Evolutionary conservation across 2,797 vertebrate species (phyloP), one percentile per base, ranked within the genome.

Genomic region (Chiloscyllium punctatum): DNA sequence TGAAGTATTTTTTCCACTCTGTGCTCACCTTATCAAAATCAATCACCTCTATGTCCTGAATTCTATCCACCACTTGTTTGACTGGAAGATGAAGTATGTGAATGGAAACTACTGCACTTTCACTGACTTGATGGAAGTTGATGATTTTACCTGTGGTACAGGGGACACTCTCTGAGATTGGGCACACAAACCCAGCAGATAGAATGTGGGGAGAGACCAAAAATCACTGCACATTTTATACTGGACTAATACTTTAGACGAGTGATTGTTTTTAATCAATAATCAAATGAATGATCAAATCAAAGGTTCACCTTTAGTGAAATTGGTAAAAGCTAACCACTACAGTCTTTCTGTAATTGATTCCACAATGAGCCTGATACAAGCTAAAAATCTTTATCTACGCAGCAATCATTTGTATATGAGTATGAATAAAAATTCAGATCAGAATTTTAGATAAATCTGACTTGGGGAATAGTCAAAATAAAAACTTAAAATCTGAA

Each of bases 401-500:
- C 62, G 69, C 0, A 92, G 90, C 68, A 69, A 69, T 18, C 23
- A 8, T 42, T 69, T 42, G 90, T 92, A 42, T 21, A 27, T 92
- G 90, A 69, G 42, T 69, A 92, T 69, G 68, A 42, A 92, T 69
- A 92, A 92, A 91, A 91, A 25, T 37, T n/a, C 90, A 92, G 88
- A 18, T 68, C 88, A 68, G 7, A 66, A 91, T 11, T 92, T 92
- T 92, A 42, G 66, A 92, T 92, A 92, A 92, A 66, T 25, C 90
- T 42, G 90, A 91, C 62, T 91, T 23, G 62, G 57, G 62, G 33
- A 91, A 68, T 91, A 91, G 88, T 91, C 88, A 91, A 91, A 91
- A 91, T 91, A 62, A 91, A 91, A 91, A 33, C 69, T 92, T 92
- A 69, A 92, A 92, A 92, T 68, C 62, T 68, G 90, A 92, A 69